Percentiles rank a stretch among this genome's conserved stretches.
Conservation (phyloP, 2,888 invertebrate species). For the Scaeva pyrastri region DNA sequence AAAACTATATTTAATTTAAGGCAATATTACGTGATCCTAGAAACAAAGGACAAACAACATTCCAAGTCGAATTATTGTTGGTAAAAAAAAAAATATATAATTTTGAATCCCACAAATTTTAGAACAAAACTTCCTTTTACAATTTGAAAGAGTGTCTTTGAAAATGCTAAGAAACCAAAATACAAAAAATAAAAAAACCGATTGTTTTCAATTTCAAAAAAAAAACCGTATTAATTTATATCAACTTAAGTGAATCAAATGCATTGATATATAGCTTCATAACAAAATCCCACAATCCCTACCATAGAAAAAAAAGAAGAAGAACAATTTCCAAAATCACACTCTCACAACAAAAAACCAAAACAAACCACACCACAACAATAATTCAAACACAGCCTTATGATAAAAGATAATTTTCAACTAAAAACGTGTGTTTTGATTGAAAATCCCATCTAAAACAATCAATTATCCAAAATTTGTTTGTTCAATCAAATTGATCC, state of each 20-base stretch:
- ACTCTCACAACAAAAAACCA: background rate
- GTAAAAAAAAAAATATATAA: constrained; percentile 5
- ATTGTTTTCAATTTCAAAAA: background rate
- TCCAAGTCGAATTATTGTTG: background rate
- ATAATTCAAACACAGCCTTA: constrained; percentile 14
- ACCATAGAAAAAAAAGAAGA: background rate
- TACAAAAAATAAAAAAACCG: background rate
- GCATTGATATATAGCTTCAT: background rate
- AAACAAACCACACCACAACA: background rate
- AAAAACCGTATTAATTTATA: background rate
- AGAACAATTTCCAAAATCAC: background rate
- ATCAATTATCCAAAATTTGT: constrained; percentile 16
- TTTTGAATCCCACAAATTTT: background rate
- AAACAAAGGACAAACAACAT: constrained; percentile 13
- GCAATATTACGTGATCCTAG: background rate
- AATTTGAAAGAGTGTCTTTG: constrained; percentile 2
- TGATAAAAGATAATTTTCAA: constrained; percentile 7
- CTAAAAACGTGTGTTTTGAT: constrained; percentile 46
- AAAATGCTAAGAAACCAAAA: constrained; percentile 1
- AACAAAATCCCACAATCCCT: background rate
- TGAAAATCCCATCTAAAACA: constrained; percentile 35
- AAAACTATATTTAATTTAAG: constrained; percentile 20
- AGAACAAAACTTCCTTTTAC: background rate
- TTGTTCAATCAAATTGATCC: constrained; percentile 39
- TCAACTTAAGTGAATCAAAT: background rate